Base-by-base conservation (phyloP, 2,888 invertebrate genomes). In the Yponomeuta malinellus region DNA sequence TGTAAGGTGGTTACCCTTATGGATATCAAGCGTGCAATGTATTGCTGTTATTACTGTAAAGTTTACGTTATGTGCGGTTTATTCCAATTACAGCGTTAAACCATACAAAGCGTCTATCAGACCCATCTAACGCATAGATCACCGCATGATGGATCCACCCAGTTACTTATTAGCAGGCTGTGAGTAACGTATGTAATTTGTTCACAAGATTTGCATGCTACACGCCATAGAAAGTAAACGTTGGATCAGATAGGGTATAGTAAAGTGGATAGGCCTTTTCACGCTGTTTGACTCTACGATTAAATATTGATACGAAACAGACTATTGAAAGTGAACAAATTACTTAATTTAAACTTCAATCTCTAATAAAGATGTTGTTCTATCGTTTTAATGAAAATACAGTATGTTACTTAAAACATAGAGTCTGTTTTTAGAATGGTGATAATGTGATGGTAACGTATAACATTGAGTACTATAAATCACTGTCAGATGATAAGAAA, bases 171-270 rank as follows among this genome's bases (percentile, higher is more conserved):
- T 59, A 59, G 52, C 52, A 59, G 52, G 15, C 52, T 59, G 15
- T 59, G 52, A 15, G 52, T 15, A 59, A 59, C 52, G n/a, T 63
- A 43, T 71, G 59, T 71, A 71, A 70, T 70, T 43, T 71, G 71
- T 67, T 63, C 31, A 63, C 48, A 67, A 23, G 72, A 82, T 85
- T 86, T 84, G 84, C 86, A 87, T 86, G 83, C 74, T 72, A 78
- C 82, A 83, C 82, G 83, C 77, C 79, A 81, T 83, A 79, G 86
- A 87, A 87, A 86, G 83, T 79, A 76, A 74, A 72, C 72, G 52
- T 74, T 74, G 74, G 75, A 74, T 75, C 52, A 31, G 69, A 70
- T 63, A 70, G 10, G 33, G 69, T 48, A 48, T 6, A 29, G 23
- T n/a, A 52, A 48, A 68, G 23, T 31, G 68, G 37, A 48, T 69